Percentiles rank a stretch among this genome's conserved stretches.
These are phyloP conservation scores for Vespertilio murinus DNA, from an alignment of 2,797 vertebrate species.

Conservation along the genomic window DNA sequence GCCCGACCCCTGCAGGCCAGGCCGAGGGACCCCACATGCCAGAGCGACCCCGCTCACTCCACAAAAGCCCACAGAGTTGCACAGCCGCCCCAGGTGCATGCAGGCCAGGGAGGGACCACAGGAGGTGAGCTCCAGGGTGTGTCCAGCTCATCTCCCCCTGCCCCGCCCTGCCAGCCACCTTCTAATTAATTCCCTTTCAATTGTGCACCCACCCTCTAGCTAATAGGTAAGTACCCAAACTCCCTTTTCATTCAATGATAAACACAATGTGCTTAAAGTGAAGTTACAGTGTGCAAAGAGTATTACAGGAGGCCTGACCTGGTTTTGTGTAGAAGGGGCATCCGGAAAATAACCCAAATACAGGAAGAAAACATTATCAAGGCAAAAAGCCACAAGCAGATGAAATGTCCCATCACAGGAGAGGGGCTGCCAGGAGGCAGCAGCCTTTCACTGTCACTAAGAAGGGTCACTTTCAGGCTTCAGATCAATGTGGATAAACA, in stretches of 20 bases:
- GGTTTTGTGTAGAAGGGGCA: neutral
- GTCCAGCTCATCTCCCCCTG: too few relatives aligned
- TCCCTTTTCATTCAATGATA: neutral
- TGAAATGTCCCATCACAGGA: slow-evolving; percentile 39
- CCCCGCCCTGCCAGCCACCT: too few relatives aligned
- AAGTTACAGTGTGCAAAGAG: neutral
- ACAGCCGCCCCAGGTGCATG: too few relatives aligned
- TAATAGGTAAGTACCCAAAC: neutral
- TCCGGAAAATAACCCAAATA: slow-evolving; percentile 50
- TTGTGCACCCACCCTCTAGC: too few relatives aligned
- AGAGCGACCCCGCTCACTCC: too few relatives aligned
- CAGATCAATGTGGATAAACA: neutral
- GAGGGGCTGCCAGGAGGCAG: neutral
- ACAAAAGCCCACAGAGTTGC: too few relatives aligned
- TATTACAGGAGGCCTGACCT: neutral
- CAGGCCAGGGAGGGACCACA: too few relatives aligned
- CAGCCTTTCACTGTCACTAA: neutral
- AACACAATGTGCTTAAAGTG: neutral
- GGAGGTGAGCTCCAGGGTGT: too few relatives aligned
- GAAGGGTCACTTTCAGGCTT: neutral
- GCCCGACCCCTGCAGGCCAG: too few relatives aligned
- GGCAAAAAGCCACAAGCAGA: slow-evolving; percentile 36
- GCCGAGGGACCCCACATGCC: too few relatives aligned
- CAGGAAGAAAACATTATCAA: slow-evolving; percentile 9
- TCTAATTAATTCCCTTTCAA: too few relatives aligned